phyloP scores from a whole-genome alignment of 2,888 invertebrate species.

The Brenthis hecate region DNA sequence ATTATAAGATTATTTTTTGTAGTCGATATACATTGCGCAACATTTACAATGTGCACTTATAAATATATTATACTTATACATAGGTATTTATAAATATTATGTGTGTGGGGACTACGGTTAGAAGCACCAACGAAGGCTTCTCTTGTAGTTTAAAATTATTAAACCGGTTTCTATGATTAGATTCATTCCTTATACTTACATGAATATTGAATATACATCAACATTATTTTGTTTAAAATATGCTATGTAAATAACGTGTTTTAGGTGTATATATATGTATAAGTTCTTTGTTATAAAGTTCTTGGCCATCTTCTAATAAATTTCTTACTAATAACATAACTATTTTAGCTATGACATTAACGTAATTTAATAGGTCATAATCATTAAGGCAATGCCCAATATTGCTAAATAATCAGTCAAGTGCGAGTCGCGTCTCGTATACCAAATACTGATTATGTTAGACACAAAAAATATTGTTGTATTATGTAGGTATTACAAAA shows the following conservation, averaged over 20 bases:
- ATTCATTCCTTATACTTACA: conserved; percentile 7
- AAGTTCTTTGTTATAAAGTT: background rate
- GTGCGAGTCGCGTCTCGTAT: too few relatives aligned
- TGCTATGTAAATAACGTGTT: too few relatives aligned
- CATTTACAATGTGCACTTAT: background rate
- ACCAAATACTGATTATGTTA: too few relatives aligned
- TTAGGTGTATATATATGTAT: too few relatives aligned
- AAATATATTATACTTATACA: too few relatives aligned
- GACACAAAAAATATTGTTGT: too few relatives aligned
- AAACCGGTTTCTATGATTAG: conserved; percentile 24
- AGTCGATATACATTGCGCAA: conserved; percentile 18
- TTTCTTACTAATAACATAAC: too few relatives aligned
- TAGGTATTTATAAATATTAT: background rate
- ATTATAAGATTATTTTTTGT: background rate
- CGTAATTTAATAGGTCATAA: too few relatives aligned
- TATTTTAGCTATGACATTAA: too few relatives aligned
- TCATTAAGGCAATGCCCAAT: too few relatives aligned
- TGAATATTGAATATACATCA: background rate
- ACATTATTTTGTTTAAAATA: background rate
- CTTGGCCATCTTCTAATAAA: background rate
- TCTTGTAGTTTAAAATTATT: conserved; percentile 5
- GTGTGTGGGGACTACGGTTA: background rate
- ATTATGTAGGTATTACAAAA: too few relatives aligned
- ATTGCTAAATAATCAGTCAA: too few relatives aligned
- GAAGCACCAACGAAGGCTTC: conserved; percentile 5